Conservation (phyloP, 2,888 invertebrate species). For the Seira musarum region DNA sequence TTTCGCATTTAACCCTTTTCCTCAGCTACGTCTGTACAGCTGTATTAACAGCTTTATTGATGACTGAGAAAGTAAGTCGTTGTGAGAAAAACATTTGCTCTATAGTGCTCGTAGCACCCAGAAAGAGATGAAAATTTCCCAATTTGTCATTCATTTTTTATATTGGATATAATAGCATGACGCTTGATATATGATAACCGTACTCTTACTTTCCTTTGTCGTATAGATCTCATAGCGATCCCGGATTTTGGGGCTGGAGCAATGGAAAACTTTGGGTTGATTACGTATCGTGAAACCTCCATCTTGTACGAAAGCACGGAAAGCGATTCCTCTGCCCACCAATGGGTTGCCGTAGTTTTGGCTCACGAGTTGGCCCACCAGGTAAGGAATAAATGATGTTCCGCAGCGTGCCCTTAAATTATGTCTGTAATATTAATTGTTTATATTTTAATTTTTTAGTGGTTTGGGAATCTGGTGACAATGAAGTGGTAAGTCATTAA, state of each 20-base stretch:
- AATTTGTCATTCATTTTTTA: too few relatives aligned
- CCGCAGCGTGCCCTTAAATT: not conserved
- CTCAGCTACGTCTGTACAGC: too few relatives aligned
- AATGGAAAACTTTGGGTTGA: slow-evolving; percentile 85
- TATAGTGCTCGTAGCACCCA: too few relatives aligned
- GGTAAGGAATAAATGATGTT: slow-evolving; percentile 74
- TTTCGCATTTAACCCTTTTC: too few relatives aligned
- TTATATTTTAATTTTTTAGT: slow-evolving; percentile 72
- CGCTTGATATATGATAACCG: not conserved
- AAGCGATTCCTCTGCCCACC: slow-evolving; percentile 79
- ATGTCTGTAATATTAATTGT: not conserved
- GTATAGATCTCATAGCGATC: slow-evolving; percentile 82
- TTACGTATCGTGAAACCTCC: slow-evolving; percentile 81
- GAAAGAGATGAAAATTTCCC: too few relatives aligned
- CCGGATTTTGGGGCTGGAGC: slow-evolving; percentile 81
- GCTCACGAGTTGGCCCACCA: slow-evolving; percentile 85
- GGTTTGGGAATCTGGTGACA: slow-evolving; percentile 94
- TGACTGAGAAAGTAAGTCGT: too few relatives aligned
- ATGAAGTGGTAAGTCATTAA: slow-evolving; percentile 92
- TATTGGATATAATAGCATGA: too few relatives aligned
- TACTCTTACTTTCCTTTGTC: too few relatives aligned
- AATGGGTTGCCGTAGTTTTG: slow-evolving; percentile 79
- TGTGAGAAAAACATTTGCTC: too few relatives aligned
- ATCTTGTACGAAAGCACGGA: slow-evolving; percentile 79
- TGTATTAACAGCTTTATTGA: too few relatives aligned